These are phyloP conservation scores for Pseudomyrmex pallidus DNA, from an alignment of 1,140 invertebrate species.

Conservation along the genomic window DNA sequence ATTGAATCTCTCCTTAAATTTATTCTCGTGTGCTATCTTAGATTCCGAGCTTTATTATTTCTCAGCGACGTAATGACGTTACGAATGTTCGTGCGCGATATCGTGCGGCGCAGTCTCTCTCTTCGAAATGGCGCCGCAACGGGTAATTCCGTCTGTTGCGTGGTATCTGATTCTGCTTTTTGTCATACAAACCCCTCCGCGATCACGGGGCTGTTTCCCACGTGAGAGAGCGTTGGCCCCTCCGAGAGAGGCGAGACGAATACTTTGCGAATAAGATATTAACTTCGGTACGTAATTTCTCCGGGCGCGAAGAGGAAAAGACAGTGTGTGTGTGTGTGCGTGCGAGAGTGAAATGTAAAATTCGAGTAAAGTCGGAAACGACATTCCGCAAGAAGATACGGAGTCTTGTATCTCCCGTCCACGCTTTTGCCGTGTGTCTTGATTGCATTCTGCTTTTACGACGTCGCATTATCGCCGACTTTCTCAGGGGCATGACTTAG, in stretches of 20 bases:
- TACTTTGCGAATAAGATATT: constrained; percentile 34
- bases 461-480: background rate
- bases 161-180: constrained; percentile 38
- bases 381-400: constrained; percentile 9
- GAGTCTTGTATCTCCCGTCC: constrained; percentile 1
- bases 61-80: background rate
- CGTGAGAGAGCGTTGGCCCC: background rate
- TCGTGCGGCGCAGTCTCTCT: background rate
- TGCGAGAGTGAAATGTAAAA: constrained; percentile 8
- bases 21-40: background rate
- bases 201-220: constrained; percentile 8
- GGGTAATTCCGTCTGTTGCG: constrained; percentile 1
- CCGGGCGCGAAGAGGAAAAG: background rate
- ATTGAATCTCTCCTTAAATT: background rate
- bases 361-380: constrained; percentile 38
- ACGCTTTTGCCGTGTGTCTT: constrained; percentile 30
- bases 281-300: constrained; percentile 21
- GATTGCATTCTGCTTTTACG: constrained; percentile 60
- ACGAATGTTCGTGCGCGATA: constrained; percentile 12
- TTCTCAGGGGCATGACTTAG: constrained; percentile 4
- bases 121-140: background rate
- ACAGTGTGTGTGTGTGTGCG: background rate
- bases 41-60: constrained; percentile 14
- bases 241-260: too few species aligned
- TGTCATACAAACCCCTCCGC: background rate